These are phyloP conservation scores for Palythoa heliodiscus DNA, from an alignment of 92 coral and sea anemone genomes.

Conservation along the genomic window DNA sequence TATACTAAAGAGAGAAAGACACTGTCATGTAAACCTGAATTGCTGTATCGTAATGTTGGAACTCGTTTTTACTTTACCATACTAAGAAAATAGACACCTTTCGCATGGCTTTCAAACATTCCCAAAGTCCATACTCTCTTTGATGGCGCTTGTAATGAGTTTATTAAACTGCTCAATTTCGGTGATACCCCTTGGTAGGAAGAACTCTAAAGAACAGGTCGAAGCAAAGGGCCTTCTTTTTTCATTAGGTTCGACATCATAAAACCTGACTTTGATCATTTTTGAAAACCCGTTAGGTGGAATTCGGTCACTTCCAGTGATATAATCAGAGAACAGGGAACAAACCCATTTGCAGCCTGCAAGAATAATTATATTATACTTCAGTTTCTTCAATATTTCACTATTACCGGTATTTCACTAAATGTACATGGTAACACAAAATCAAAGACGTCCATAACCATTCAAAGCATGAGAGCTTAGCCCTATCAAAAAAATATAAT, in stretches of 20 bases:
- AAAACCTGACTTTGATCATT: slow-evolving; percentile 35
- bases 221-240: slow-evolving; percentile 48
- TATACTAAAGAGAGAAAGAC: not conserved
- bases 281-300: slow-evolving; percentile 41
- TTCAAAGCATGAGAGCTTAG: too few species aligned
- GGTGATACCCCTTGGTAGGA: slow-evolving; percentile 28
- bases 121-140: slow-evolving; percentile 42
- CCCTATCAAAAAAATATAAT: too few species aligned
- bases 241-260: slow-evolving; percentile 35
- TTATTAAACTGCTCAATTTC: slow-evolving; percentile 38
- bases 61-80: not conserved
- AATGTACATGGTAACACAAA: too few species aligned
- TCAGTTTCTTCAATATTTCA: too few species aligned
- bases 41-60: not conserved
- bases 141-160: slow-evolving; percentile 38
- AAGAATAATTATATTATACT: too few species aligned
- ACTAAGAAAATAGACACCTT: not conserved
- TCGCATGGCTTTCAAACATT: slow-evolving; percentile 18
- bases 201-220: slow-evolving; percentile 43
- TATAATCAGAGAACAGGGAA: too few species aligned
- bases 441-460: too few species aligned
- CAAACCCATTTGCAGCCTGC: too few species aligned
- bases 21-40: not conserved
- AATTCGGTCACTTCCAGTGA: slow-evolving; percentile 43
- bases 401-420: too few species aligned